Percentiles rank a stretch among this genome's conserved stretches.
These are phyloP conservation scores for Xestia xanthographa DNA, from an alignment of 2,888 invertebrate species.

Conservation along the genomic window DNA sequence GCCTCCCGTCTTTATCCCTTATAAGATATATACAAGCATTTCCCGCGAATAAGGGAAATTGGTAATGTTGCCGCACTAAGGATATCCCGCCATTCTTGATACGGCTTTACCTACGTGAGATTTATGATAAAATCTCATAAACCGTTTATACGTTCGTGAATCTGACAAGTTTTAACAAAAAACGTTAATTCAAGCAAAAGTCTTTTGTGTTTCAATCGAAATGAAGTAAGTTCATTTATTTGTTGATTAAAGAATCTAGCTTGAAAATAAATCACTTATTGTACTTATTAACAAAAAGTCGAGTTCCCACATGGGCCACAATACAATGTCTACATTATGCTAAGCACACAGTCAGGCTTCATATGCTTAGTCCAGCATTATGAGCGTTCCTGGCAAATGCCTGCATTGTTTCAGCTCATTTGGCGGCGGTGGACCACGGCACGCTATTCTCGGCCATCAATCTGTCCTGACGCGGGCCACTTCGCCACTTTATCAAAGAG, in stretches of 20 bases:
- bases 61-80: conserved; percentile 33
- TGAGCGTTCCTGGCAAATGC: conserved; percentile 13
- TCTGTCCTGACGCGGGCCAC: conserved; percentile 27
- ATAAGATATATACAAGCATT: background rate
- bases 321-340: no score
- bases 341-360: background rate
- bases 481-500: conserved; percentile 50
- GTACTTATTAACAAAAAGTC: background rate
- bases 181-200: background rate
- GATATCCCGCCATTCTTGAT: conserved; percentile 45
- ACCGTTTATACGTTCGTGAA: background rate
- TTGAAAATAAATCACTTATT: background rate
- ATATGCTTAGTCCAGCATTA: background rate
- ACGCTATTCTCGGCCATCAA: conserved; percentile 34
- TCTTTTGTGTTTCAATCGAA: background rate
- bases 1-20: background rate
- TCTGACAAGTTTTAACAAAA: background rate
- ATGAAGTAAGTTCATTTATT: background rate
- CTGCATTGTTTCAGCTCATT: conserved; percentile 38
- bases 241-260: background rate
- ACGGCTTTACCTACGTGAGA: conserved; percentile 28
- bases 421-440: conserved; percentile 1
- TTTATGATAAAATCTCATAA: conserved; percentile 28
- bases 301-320: no score
- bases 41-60: conserved; percentile 38